These are phyloP conservation scores for Ariopsis seemanni DNA, from an alignment of 2,113 vertebrate genomes.

Conservation along the genomic window DNA sequence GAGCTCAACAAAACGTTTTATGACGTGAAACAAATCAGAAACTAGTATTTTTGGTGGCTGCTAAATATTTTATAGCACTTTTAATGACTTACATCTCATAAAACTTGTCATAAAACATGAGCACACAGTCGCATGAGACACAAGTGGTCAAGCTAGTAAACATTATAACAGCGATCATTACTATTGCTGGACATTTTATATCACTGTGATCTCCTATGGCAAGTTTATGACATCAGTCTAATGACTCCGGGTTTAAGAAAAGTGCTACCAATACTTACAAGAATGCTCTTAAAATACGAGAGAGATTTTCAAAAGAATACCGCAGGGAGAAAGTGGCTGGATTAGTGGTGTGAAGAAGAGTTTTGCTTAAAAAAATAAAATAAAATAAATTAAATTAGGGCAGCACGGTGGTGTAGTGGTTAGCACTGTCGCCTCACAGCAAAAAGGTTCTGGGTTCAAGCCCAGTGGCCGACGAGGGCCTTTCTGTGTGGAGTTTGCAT, in stretches of 20 bases:
- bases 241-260: background rate
- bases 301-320: background rate
- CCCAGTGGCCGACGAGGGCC: too few species aligned
- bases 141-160: background rate
- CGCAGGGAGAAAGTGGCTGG: background rate
- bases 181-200: background rate
- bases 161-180: background rate
- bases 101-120: background rate
- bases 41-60: background rate
- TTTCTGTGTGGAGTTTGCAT: too few species aligned
- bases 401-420: too few species aligned
- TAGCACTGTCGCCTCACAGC: too few species aligned
- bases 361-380: too few species aligned
- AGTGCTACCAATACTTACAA: background rate
- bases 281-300: background rate
- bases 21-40: background rate
- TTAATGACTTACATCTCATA: background rate
- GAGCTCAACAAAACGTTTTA: background rate
- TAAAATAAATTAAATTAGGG: too few species aligned
- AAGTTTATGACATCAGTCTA: background rate
- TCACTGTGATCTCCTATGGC: background rate
- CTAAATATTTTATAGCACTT: background rate
- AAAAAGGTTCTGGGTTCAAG: too few species aligned
- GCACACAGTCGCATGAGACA: background rate
- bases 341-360: background rate